Conservation (phyloP, 1,140 invertebrate genomes). For the Triops cancriformis region DNA sequence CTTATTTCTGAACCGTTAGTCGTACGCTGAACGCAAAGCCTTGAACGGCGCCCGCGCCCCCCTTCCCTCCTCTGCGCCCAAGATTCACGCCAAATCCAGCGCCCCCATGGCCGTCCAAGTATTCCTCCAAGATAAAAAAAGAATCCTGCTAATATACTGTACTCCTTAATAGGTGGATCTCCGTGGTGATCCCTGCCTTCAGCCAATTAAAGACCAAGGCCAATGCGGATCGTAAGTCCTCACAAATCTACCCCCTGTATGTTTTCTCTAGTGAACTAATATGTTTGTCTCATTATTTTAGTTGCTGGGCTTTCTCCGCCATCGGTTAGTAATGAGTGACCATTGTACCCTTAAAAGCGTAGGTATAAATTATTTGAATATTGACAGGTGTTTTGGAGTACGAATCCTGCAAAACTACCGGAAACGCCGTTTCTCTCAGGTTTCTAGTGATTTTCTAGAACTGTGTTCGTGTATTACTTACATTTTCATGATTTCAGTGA, state of each 20-base stretch:
- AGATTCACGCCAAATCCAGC: not conserved
- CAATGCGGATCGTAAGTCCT: slow-evolving; percentile 18
- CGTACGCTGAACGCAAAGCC: not conserved
- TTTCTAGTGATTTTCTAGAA: not conserved
- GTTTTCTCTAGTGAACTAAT: not conserved
- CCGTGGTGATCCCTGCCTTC: slow-evolving; percentile 17
- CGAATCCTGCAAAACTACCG: not conserved
- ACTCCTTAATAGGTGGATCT: slow-evolving; percentile 21
- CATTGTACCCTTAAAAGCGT: slow-evolving; percentile 20
- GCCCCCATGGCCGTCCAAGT: not conserved
- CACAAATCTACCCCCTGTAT: not conserved
- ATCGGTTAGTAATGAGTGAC: slow-evolving; percentile 15
- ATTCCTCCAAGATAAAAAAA: not conserved
- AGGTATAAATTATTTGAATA: slow-evolving; percentile 27
- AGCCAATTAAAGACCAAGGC: slow-evolving; percentile 26
- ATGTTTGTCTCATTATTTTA: not conserved
- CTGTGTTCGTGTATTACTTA: not conserved
- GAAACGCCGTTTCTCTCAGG: not conserved
- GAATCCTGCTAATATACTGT: not conserved
- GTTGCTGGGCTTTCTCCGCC: slow-evolving; percentile 24
- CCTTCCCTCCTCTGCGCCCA: not conserved
- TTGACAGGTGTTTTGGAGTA: slow-evolving; percentile 32
- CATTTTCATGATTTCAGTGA: slow-evolving; percentile 16
- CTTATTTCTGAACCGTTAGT: not conserved
- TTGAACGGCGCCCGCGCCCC: not conserved